These are phyloP conservation scores for Synanthedon tipuliformis DNA, from an alignment of 2,888 invertebrate species.

Conservation along the genomic window DNA sequence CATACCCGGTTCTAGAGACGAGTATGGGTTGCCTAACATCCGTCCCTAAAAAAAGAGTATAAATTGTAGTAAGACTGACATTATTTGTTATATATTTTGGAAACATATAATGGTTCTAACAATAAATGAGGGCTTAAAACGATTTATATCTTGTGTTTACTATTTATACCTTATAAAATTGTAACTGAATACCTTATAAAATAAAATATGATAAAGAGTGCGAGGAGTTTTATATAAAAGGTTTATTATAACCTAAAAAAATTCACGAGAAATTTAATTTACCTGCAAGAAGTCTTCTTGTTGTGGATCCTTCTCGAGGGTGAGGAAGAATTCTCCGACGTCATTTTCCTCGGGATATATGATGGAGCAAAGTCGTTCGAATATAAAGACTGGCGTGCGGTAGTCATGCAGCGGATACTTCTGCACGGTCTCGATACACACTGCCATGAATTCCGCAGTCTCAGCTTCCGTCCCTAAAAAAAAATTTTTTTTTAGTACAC, in stretches of 20 bases:
- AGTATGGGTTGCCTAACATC: constrained; percentile 98
- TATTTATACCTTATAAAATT: too few relatives aligned
- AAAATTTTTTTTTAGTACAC: too few relatives aligned
- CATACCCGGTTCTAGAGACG: constrained; percentile 91
- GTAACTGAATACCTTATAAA: not conserved
- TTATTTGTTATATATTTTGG: too few relatives aligned
- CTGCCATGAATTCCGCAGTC: constrained; percentile 96
- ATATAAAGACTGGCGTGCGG: constrained; percentile 96
- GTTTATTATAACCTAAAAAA: not conserved
- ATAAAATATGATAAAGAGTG: not conserved
- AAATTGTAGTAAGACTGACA: too few relatives aligned
- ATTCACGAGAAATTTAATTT: constrained; percentile 2
- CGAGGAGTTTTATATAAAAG: not conserved
- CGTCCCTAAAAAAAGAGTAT: constrained; percentile 72
- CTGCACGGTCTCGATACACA: constrained; percentile 95
- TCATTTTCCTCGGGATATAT: constrained; percentile 98
- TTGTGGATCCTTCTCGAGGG: constrained; percentile 97
- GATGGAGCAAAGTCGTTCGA: constrained; percentile 95
- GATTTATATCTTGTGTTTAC: too few relatives aligned
- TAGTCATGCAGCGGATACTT: constrained; percentile 92
- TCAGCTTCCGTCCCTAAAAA: constrained; percentile 88
- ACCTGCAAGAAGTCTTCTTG: constrained; percentile 98
- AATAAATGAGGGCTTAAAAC: too few relatives aligned
- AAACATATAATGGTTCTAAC: too few relatives aligned
- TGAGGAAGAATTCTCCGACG: constrained; percentile 95